Base-by-base conservation (phyloP, 2,797 vertebrate genomes). In the Oceanodroma leucorhoa region DNA sequence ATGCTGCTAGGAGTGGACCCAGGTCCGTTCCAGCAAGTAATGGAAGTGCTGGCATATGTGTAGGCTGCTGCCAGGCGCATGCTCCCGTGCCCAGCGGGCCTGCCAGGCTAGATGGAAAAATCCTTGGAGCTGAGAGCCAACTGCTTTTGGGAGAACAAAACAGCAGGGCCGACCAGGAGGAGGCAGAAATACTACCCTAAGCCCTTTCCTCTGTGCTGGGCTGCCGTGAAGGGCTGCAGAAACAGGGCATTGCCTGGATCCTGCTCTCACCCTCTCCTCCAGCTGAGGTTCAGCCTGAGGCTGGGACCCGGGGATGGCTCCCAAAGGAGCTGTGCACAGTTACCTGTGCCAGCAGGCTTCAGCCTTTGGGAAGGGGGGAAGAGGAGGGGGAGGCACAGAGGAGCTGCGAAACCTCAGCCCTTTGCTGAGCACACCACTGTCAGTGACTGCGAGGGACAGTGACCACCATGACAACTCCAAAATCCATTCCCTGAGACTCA, bases 31-130 rank as follows among this genome's bases (percentile, higher is more conserved):
- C 91, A 90, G 80, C 60, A 66, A 82, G 79, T 92, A 94, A 79
- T 89, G 83, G 80, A 94, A 77, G 50, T 41, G 30, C 85, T 96
- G 95, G 87, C 90, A 58, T 76, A 90, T 64, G 60, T 82, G 65
- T 61, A 32, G 55, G 70, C 83, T 86, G 80, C 55, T 87, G 83
- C 72, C 46, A 76, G 75, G 61, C 36, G 1, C 76, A 64, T 0
- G 1, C 41, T 92, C 55, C 41, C 0, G 0, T 71, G 66, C 69
- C 64, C 58, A 55, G 60, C 2, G 0, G 45, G 46, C 32, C 54
- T 89, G 77, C 79, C 91, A 88, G 73, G 24, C 41, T 58, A 69
- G 30, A 89, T 75, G 64, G 61, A 86, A 85, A 75, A 90, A 73
- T 66, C 69, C 57, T 91, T 84, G 77, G 61, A 83, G 24, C 50